phyloP scores from a whole-genome alignment of 2,113 vertebrate genomes.

The Petaurus breviceps region DNA sequence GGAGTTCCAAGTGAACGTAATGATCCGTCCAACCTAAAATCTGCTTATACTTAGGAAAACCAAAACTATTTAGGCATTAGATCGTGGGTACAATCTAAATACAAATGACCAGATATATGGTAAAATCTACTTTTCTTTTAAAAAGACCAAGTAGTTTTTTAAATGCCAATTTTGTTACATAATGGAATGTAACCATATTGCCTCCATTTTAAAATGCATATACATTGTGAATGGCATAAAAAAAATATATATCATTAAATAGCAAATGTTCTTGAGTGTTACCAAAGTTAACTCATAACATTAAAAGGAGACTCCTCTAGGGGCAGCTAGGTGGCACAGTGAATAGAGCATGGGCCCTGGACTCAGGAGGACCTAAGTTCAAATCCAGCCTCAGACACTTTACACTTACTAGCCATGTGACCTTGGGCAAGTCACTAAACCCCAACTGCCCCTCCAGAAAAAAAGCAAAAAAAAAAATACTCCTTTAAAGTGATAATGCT shows the following conservation, averaged over 20 bases:
- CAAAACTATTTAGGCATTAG: background rate
- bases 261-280: background rate
- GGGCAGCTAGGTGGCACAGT: too few species aligned
- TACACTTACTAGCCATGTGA: too few species aligned
- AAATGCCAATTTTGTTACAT: background rate
- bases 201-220: background rate
- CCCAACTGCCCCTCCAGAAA: too few species aligned
- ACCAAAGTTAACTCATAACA: slow-evolving; percentile 14
- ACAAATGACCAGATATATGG: slow-evolving; percentile 12
- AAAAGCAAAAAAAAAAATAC: background rate
- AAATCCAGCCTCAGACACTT: too few species aligned
- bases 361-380: too few species aligned
- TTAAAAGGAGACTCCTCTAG: slow-evolving; percentile 46
- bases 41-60: slow-evolving; percentile 4
- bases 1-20: background rate
- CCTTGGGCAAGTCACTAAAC: too few species aligned
- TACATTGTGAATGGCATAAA: background rate
- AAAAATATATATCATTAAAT: background rate
- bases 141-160: background rate
- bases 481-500: slow-evolving; percentile 8
- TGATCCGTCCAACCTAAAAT: slow-evolving; percentile 15
- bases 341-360: too few species aligned
- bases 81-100: slow-evolving; percentile 7
- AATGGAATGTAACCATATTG: background rate
- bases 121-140: background rate